Evolutionary conservation across 1,140 invertebrate species (phyloP), one percentile per base, ranked within the genome.

Genomic region (Drosophila lini): DNA sequence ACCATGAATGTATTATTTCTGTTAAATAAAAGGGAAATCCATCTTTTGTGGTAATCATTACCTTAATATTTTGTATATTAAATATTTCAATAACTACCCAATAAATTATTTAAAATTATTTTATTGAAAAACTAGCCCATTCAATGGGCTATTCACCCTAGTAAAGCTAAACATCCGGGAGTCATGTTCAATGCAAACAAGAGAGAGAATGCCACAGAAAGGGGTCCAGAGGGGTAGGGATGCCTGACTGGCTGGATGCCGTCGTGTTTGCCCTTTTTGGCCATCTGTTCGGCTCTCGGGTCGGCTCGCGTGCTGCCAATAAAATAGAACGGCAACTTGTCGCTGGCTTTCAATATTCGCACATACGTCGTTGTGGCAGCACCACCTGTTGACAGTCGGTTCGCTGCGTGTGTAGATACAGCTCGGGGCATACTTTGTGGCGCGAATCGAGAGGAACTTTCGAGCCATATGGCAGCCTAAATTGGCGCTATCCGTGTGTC

Each of bases 331-430:
- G 76, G 48, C 80, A 61, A 76, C 79, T 74, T 80, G 74, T 80
- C 57, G 84, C 74, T 83, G 73, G 80, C 81, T 83, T 90, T 91
- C 84, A 91, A 78, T 91, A 82, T 73, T 65, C 65, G 65, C 76
- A 71, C 50, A 74, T 60, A 74, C 77, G 77, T 90, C 81, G 90
- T 71, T 55, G 76, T 22, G 80, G 61, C 76, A 91, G 77, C 78
- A 85, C 67, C 89, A 91, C 89, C 90, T 91, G 89, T 91, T 90
- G 86, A 5, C 25, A 11, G 9, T n/a, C 38, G 41, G 40, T 32
- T 25, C 57, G n/a, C 44, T 44, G 25, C 31, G 58, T 16, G 56
- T 34, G 31, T 45, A 45, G 42, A 52, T 76, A 52, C 47, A 50
- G 59, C 50, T 59, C 71, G 67, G 62, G 60, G 83, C 48, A 80